A percentile compares a stretch with the other conserved stretches of the same genome.
These are phyloP conservation scores for Podarcis siculus DNA, from an alignment of 2,797 vertebrate species.

Conservation along the genomic window DNA sequence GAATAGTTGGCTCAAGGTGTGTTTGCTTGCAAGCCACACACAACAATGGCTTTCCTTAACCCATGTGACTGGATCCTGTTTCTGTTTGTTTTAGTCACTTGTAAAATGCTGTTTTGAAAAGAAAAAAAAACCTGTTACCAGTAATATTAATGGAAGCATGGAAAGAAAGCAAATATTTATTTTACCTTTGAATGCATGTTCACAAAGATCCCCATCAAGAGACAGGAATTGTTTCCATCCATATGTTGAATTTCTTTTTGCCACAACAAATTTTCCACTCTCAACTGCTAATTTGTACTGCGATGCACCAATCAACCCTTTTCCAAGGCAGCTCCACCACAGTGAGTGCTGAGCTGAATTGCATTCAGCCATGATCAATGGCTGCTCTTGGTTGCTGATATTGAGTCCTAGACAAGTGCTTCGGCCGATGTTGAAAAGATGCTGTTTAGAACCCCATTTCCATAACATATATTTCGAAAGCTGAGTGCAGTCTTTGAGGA, in stretches of 20 bases:
- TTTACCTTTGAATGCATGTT: constrained; percentile 89
- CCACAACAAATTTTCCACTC: constrained; percentile 73
- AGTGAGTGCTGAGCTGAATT: constrained; percentile 78
- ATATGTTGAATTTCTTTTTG: constrained; percentile 73
- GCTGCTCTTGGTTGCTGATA: constrained; percentile 76
- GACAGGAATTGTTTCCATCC: constrained; percentile 85
- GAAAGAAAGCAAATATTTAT: neutral
- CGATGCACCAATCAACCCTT: constrained; percentile 78
- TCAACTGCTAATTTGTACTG: constrained; percentile 80
- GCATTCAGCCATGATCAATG: constrained; percentile 84
- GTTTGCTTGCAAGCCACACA: neutral
- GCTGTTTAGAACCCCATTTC: constrained; percentile 93
- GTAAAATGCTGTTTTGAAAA: too few species aligned
- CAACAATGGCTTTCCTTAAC: neutral
- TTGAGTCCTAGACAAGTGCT: constrained; percentile 89
- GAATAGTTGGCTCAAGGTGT: neutral
- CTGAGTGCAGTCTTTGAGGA: constrained; percentile 82
- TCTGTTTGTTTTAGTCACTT: too few species aligned
- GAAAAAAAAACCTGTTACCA: too few species aligned
- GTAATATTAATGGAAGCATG: neutral
- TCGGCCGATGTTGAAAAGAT: constrained; percentile 88
- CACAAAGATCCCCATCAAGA: constrained; percentile 83
- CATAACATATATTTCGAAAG: constrained; percentile 86
- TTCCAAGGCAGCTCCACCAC: constrained; percentile 86
- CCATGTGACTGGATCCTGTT: too few species aligned